Evolutionary conservation across 2,113 vertebrate species (phyloP).

Genomic region (Tapirus terrestris): DNA sequence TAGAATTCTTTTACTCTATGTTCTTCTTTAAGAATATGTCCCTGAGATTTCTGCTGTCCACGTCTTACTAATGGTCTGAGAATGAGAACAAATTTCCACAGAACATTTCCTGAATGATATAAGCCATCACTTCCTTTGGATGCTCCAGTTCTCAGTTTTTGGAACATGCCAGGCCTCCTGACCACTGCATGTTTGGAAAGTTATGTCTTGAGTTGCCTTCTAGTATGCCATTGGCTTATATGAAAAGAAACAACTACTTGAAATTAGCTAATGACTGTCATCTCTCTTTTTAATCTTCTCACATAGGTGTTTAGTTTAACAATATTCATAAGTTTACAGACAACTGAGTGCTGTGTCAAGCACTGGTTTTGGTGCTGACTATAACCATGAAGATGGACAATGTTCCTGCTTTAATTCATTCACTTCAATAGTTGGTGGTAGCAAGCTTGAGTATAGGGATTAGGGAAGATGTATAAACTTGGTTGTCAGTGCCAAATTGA

Average conservation of each 20-base stretch:
- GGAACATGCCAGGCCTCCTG: background rate
- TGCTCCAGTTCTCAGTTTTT: background rate
- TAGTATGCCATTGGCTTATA: background rate
- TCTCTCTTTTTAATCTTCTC: background rate
- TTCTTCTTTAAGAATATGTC: background rate
- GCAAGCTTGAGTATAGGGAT: background rate
- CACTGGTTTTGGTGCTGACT: background rate
- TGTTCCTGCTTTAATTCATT: background rate
- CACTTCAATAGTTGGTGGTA: background rate
- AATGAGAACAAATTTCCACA: background rate
- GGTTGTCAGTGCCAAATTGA: background rate
- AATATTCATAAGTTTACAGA: background rate
- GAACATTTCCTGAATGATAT: background rate
- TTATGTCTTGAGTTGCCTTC: background rate
- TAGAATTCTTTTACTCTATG: background rate
- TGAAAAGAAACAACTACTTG: background rate
- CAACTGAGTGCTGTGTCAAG: background rate
- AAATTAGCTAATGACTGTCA: background rate
- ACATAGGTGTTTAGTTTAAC: background rate
- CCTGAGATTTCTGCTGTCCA: background rate
- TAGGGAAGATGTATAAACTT: background rate
- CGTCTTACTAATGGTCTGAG: background rate
- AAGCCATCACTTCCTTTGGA: background rate
- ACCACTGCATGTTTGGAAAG: background rate
- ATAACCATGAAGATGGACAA: background rate